phyloP scores from a whole-genome alignment of 2,113 vertebrate species.

The Entosphenus tridentatus region DNA sequence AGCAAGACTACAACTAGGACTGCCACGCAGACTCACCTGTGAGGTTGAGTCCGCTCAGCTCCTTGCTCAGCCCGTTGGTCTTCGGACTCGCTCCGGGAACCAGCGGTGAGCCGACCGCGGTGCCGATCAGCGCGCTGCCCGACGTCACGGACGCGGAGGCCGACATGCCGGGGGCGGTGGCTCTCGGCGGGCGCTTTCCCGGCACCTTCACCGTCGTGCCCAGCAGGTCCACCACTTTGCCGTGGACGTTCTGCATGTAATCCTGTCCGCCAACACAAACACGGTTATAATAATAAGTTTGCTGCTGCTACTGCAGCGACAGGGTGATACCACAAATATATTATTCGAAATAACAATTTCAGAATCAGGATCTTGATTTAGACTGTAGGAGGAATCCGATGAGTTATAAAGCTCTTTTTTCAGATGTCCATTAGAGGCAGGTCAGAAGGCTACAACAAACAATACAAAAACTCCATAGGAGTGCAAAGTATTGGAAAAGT shows the following conservation, averaged over 20 bases:
- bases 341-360: no score
- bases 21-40: neutral
- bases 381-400: no score
- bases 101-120: neutral
- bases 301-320: no score
- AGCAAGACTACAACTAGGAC: no score
- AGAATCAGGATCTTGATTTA: no score
- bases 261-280: conserved; percentile 23
- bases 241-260: conserved; percentile 59
- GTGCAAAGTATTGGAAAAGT: no score
- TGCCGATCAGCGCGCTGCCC: neutral
- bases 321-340: no score
- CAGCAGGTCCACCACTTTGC: conserved; percentile 76
- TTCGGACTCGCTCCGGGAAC: conserved; percentile 51
- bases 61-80: conserved; percentile 72
- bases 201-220: conserved; percentile 88
- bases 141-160: conserved; percentile 20
- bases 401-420: no score
- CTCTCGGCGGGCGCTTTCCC: conserved; percentile 65
- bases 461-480: no score
- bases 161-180: conserved; percentile 45
- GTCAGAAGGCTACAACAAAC: no score
- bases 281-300: neutral
- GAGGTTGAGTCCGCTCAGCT: conserved; percentile 48
- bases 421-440: no score